Conservation (phyloP, 2,113 vertebrate genomes). For the Bothrops jararaca region DNA sequence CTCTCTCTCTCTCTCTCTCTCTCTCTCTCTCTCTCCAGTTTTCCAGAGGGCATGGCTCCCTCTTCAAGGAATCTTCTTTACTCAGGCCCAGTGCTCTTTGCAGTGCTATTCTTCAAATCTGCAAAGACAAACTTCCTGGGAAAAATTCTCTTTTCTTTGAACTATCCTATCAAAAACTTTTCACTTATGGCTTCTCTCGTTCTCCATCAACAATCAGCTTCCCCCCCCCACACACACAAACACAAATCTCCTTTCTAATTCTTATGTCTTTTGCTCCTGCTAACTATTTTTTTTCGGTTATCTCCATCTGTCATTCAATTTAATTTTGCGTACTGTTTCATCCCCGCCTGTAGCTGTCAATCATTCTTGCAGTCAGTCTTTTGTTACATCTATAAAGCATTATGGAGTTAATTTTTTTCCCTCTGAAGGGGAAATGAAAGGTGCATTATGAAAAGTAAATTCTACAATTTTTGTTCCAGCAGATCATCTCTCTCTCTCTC, state of each 20-base stretch:
- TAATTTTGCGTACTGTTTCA: background rate
- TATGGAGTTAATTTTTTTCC: background rate
- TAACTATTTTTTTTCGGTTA: background rate
- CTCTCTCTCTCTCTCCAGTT: background rate
- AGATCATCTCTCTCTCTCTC: background rate
- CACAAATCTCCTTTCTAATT: background rate
- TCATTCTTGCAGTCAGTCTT: background rate
- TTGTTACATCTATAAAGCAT: background rate
- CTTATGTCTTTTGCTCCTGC: background rate
- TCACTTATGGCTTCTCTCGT: background rate
- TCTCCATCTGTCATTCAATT: background rate
- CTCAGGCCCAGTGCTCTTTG: background rate
- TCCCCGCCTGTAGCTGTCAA: background rate
- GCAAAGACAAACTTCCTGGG: background rate
- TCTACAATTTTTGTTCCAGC: background rate
- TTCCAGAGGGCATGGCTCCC: background rate
- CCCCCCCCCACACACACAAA: rapidly evolving
- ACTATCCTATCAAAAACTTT: background rate
- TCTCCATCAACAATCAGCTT: background rate
- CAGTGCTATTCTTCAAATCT: background rate
- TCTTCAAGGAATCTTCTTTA: background rate
- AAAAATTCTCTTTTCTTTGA: background rate
- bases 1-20: no score
- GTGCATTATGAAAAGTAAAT: background rate
- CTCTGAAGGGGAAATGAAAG: background rate